Percentiles rank a stretch among this genome's conserved stretches.
phyloP scores from a whole-genome alignment of 2,888 invertebrate genomes.

The Ornithoptera priamus region DNA sequence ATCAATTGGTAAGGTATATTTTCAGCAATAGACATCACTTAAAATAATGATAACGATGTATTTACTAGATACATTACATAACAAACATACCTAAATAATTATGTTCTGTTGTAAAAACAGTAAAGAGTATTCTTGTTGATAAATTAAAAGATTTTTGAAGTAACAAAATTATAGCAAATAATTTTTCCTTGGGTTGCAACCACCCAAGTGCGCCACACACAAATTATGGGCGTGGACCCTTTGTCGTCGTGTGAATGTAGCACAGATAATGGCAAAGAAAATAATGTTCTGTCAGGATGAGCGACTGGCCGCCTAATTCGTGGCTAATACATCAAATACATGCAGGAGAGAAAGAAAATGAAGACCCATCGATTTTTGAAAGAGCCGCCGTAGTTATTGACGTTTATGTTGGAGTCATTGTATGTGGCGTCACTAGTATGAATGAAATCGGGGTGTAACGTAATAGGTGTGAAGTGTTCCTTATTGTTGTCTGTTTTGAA shows the following conservation, averaged over 20 bases:
- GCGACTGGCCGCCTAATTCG: constrained; percentile 72
- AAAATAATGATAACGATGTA: no score
- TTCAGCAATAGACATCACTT: no score
- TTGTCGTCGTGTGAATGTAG: constrained; percentile 67
- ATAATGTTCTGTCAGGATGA: constrained; percentile 52
- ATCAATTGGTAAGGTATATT: no score
- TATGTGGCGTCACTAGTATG: constrained; percentile 70
- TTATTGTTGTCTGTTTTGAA: constrained; percentile 58
- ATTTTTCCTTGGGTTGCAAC: constrained; percentile 35
- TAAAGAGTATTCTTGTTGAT: no score
- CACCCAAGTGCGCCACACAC: constrained; percentile 76
- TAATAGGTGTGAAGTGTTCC: constrained; percentile 78
- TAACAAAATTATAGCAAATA: background rate
- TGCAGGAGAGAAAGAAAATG: constrained; percentile 53
- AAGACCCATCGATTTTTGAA: constrained; percentile 43
- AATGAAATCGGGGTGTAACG: constrained; percentile 68
- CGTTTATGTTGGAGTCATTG: constrained; percentile 73
- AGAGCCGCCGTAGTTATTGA: constrained; percentile 64
- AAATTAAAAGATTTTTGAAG: no score
- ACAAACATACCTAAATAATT: no score
- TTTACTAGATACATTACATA: no score
- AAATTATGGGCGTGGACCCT: constrained; percentile 70
- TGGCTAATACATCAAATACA: constrained; percentile 73
- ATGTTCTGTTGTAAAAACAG: no score
- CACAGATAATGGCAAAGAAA: constrained; percentile 55